These are phyloP conservation scores for Leptopilina drosophilae DNA, from an alignment of 2,888 invertebrate genomes.

Conservation along the genomic window DNA sequence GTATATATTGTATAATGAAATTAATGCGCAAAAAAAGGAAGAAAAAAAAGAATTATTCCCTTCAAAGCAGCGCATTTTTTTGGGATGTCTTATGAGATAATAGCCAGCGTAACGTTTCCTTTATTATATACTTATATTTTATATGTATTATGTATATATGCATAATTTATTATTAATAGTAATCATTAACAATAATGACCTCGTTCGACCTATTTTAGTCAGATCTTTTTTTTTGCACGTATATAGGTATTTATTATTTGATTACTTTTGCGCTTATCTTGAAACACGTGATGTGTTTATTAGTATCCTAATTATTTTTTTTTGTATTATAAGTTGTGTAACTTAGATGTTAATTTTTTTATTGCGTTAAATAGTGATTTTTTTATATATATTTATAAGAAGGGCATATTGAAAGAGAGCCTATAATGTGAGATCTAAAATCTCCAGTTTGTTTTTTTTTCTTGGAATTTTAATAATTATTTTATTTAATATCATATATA, in stretches of 20 bases:
- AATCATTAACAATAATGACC: constrained; percentile 56
- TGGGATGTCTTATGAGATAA: constrained; percentile 46
- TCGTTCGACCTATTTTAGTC: constrained; percentile 51
- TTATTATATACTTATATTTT: constrained; percentile 24
- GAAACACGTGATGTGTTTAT: constrained; percentile 54
- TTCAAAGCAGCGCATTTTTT: constrained; percentile 41
- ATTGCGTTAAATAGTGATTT: constrained; percentile 7
- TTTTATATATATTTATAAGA: neutral
- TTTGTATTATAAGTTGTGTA: constrained; percentile 45
- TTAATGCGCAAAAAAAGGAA: constrained; percentile 53
- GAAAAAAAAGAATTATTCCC: constrained; percentile 27
- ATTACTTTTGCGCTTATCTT: constrained; percentile 60
- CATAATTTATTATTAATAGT: constrained; percentile 45
- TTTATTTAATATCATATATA: neutral
- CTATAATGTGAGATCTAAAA: constrained; percentile 26
- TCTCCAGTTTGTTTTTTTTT: constrained; percentile 33
- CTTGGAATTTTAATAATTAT: constrained; percentile 22
- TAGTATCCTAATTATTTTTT: constrained; percentile 43
- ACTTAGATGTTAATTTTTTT: constrained; percentile 1
- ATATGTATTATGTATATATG: neutral
- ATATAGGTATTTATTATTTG: constrained; percentile 55
- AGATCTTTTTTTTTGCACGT: constrained; percentile 23
- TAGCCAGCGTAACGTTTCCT: constrained; percentile 46
- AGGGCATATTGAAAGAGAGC: constrained; percentile 17
- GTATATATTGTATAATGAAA: constrained; percentile 38